These are phyloP conservation scores for Lagorchestes hirsutus DNA, from an alignment of 2,797 vertebrate genomes.

Conservation along the genomic window DNA sequence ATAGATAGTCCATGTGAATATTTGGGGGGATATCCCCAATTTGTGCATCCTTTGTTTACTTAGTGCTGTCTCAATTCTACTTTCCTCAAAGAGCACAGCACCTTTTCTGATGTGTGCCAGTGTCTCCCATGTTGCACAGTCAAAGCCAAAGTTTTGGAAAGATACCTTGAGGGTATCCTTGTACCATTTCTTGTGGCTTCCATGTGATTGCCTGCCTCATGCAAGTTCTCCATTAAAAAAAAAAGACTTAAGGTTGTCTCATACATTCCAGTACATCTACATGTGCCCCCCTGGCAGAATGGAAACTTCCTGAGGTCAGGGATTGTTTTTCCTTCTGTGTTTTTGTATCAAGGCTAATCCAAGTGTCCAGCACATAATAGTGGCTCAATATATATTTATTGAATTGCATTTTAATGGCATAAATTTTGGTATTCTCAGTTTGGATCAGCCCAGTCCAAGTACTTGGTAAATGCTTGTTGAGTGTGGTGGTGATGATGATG, in stretches of 20 bases:
- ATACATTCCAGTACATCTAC: background rate
- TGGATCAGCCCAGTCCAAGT: background rate
- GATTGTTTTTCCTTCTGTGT: background rate
- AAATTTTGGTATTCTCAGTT: background rate
- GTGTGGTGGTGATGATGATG: background rate
- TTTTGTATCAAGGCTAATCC: background rate
- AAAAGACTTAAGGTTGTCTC: background rate
- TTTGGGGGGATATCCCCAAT: too few species aligned
- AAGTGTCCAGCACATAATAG: background rate
- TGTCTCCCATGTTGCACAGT: too few species aligned
- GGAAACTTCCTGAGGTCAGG: background rate
- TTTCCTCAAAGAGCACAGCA: too few species aligned
- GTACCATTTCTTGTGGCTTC: too few species aligned
- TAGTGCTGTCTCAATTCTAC: too few species aligned
- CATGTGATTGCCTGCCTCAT: too few species aligned
- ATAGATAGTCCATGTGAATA: too few species aligned
- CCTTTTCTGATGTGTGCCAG: too few species aligned
- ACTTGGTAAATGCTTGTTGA: background rate
- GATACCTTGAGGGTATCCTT: too few species aligned
- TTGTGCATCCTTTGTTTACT: too few species aligned
- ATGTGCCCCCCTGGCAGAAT: background rate
- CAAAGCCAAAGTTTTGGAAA: too few species aligned
- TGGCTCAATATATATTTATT: background rate
- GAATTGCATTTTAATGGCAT: background rate
- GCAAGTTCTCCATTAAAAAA: background rate